Base-by-base conservation (phyloP, 2,888 invertebrate genomes). In the Cephonodes hylas region DNA sequence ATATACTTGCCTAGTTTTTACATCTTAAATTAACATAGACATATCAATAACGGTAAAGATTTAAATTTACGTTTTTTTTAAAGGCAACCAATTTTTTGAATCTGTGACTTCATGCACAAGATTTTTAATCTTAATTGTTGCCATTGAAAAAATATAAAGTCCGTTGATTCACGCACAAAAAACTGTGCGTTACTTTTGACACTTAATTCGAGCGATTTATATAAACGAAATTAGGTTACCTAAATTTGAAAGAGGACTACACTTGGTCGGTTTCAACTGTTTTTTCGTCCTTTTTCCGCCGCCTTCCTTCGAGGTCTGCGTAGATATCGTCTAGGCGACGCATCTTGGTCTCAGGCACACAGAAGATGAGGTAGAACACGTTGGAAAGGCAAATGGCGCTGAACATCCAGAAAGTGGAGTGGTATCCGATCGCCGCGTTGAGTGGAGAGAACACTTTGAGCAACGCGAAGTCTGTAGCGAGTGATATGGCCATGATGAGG, bases 331-430 rank as follows among this genome's bases (percentile, higher is more conserved):
- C 97, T 62, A 99, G 92, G 57, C 95, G 96, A 79, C 96, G 95
- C 71, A 97, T 98, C 79, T 97, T 96, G 0, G 99, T 99, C 88
- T 99, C 99, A 1, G 99, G 99, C n/a, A 99, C 97, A 79, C 93
- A 96, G 73, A 95, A 89, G 67, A 96, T 94, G 0, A 97, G 95
- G 87, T 98, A 98, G 74, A 96, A 91, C n/a, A 97, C 90, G 61
- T 96, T 96, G 0, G 95, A 64, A 0, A 96, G 80, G 76, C 97
- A 96, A 66, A 97, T 93, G 3, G 90, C 70, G 7, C 96, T 96
- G 86, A 98, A 99, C 48, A 97, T 75, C 95, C 96, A 97, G 88
- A 98, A 99, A 0, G 96, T 95, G 25, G 95, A 95, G 73, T 96
- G 93, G 38, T 93, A 93, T 0, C 97, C 97, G 64, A 97, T 94